Base-by-base conservation (phyloP, 2,797 vertebrate species). In the Sarcoramphus papa region DNA sequence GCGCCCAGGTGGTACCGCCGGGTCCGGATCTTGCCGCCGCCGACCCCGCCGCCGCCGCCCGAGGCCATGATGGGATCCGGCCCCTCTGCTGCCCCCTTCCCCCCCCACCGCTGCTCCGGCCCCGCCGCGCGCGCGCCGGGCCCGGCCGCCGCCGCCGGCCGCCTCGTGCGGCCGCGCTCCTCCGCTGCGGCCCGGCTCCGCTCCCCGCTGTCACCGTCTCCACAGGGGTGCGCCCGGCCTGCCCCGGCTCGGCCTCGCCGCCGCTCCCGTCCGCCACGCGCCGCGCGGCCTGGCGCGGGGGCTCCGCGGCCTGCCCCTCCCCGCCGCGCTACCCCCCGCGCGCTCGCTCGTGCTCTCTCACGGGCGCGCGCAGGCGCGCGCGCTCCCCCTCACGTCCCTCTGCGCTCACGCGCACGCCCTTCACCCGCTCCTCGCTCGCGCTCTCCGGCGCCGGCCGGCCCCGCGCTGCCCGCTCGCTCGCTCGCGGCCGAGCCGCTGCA, bases 21-120 rank as follows among this genome's bases (percentile, higher is more conserved):
- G 77, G 86, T 95, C 70, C 97, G 96, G 92, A 97, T 97, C 96
- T 97, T 97, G 47, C 97, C 97, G 63, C 96, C 96, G 14, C 91
- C 85, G 57, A 74, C 45, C 45, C 90, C 89, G 77, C 86, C 41
- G 21, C 84, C 35, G 54, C 86, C 83, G 45, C 91, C 90, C 57
- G 96, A 96, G 87, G 96, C 96, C 96, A 97, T 96, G 51, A 28
- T 80, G 77, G 65, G 81, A 81, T 43, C 53, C 64, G 37, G 67
- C 64, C 81, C 35, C 59, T 45, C 37, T 7, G 53, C 64, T 41
- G 65, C 59, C 70, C 78, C 69, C 28, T 47, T 48, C 67, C 12
- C 48, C 64, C 64, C 67, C 54, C 85, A 28, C 88, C 25, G 73
- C 57, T 65, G 64, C 57, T 16, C 33, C 50, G n/a, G 33, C 54